Conservation (phyloP, 2,797 vertebrate genomes). For the Thaleichthys pacificus region DNA sequence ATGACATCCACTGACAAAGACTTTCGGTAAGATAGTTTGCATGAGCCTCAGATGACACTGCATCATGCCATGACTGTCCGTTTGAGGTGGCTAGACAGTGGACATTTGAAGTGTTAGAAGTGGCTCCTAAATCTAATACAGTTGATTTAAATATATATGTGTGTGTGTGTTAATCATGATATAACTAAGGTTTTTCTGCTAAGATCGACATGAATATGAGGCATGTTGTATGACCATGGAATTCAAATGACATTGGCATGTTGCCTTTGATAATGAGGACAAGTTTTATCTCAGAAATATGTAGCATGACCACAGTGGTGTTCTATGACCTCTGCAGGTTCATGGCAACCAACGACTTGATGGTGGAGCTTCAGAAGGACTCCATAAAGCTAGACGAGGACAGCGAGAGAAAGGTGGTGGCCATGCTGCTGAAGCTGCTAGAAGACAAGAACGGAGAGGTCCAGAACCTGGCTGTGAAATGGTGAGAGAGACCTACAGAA, state of each 20-base stretch:
- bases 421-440: conserved; percentile 87
- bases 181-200: not conserved
- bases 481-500: conserved; percentile 64
- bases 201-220: not conserved
- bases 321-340: conserved; percentile 74
- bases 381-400: conserved; percentile 95
- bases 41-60: conserved; percentile 47
- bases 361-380: conserved; percentile 95
- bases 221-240: not conserved
- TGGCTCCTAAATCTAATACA: not conserved
- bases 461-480: conserved; percentile 94
- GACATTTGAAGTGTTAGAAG: not conserved
- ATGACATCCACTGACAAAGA: conserved; percentile 97
- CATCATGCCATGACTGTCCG: conserved; percentile 12
- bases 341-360: conserved; percentile 97
- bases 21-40: conserved; percentile 81
- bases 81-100: not conserved
- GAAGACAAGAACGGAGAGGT: conserved; percentile 97
- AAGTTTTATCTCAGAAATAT: too few species aligned
- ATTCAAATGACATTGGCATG: not conserved
- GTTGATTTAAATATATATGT: not conserved
- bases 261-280: too few species aligned
- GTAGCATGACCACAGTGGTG: not conserved
- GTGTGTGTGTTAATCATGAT: not conserved
- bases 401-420: conserved; percentile 91